Conservation (phyloP, 2,797 vertebrate species). For the Chaenodraco wilsoni region DNA sequence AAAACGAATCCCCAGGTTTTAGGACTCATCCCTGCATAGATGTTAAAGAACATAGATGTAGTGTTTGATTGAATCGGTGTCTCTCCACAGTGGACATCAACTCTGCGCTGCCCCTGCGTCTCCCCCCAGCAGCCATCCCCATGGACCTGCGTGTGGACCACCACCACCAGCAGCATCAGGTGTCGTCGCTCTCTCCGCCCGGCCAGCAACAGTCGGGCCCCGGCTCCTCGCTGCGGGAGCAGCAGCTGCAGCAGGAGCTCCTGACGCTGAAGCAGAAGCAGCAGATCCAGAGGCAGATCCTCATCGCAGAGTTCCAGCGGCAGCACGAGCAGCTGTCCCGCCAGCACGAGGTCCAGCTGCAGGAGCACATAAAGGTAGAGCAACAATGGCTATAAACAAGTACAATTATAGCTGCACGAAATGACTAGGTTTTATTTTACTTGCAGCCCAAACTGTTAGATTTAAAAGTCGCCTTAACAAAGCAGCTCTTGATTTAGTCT, state of each 20-base stretch:
- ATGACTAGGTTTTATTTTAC: neutral
- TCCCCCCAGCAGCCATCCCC: conserved; percentile 90
- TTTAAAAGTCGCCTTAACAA: conserved; percentile 44
- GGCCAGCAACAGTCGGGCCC: conserved; percentile 57
- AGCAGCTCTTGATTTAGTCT: conserved; percentile 56
- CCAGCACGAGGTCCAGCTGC: conserved; percentile 96
- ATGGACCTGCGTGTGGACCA: conserved; percentile 96
- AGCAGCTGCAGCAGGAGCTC: conserved; percentile 98
- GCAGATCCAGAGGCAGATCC: conserved; percentile 97
- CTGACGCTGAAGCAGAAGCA: conserved; percentile 96
- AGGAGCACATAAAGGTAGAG: conserved; percentile 93
- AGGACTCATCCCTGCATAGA: too few relatives aligned
- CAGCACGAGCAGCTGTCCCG: conserved; percentile 97
- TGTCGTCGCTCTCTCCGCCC: conserved; percentile 67
- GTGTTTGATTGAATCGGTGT: neutral
- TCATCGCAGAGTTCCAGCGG: conserved; percentile 97
- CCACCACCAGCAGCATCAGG: conserved; percentile 74
- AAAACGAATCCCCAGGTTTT: too few relatives aligned
- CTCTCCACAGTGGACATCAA: conserved; percentile 88
- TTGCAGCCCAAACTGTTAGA: conserved; percentile 3
- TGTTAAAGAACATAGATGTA: neutral
- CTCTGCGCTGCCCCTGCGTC: conserved; percentile 91
- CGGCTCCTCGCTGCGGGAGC: conserved; percentile 82
- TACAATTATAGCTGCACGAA: conserved; percentile 2
- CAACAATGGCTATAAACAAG: conserved; percentile 6